These are phyloP conservation scores for Aplochiton taeniatus DNA, from an alignment of 2,797 vertebrate species.

Conservation along the genomic window DNA sequence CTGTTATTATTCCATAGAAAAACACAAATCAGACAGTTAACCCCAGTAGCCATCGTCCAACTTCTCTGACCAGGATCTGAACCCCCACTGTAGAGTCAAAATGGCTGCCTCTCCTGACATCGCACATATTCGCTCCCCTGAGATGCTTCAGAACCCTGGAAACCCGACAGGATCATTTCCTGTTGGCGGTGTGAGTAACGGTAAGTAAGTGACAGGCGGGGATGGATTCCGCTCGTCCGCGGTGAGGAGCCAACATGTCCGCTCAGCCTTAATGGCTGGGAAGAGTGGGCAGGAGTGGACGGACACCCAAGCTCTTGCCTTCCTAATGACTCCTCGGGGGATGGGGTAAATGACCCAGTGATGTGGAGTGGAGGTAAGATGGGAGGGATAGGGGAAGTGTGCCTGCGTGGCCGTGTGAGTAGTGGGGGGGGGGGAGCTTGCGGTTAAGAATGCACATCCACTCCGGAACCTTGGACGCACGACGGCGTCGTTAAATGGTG, in stretches of 20 bases:
- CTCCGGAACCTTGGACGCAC: constrained; percentile 1
- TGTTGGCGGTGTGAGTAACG: constrained; percentile 69
- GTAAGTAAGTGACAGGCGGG: constrained; percentile 63
- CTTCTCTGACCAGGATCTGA: constrained; percentile 6
- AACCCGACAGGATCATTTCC: constrained; percentile 55
- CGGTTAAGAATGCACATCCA: neutral
- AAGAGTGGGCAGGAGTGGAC: constrained; percentile 48
- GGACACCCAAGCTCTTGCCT: constrained; percentile 53
- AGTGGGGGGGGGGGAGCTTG: neutral
- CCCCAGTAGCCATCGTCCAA: constrained; percentile 23
- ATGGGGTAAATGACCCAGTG: constrained; percentile 33
- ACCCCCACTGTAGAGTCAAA: constrained; percentile 48
- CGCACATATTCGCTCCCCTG: constrained; percentile 44
- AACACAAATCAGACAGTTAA: neutral
- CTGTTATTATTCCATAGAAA: too few species aligned
- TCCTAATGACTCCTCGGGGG: constrained; percentile 55
- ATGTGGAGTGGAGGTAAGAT: constrained; percentile 36
- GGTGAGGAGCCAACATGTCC: constrained; percentile 44
- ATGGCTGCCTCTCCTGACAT: constrained; percentile 20
- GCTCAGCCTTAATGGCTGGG: constrained; percentile 51
- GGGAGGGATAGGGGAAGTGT: constrained; percentile 30
- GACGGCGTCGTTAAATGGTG: neutral
- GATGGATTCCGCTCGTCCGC: constrained; percentile 60
- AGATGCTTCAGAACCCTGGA: constrained; percentile 46
- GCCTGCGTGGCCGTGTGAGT: constrained; percentile 16